Evolutionary conservation across 2,797 vertebrate genomes (phyloP), one percentile per base, ranked within the genome.

Genomic region (Chaenodraco wilsoni): DNA sequence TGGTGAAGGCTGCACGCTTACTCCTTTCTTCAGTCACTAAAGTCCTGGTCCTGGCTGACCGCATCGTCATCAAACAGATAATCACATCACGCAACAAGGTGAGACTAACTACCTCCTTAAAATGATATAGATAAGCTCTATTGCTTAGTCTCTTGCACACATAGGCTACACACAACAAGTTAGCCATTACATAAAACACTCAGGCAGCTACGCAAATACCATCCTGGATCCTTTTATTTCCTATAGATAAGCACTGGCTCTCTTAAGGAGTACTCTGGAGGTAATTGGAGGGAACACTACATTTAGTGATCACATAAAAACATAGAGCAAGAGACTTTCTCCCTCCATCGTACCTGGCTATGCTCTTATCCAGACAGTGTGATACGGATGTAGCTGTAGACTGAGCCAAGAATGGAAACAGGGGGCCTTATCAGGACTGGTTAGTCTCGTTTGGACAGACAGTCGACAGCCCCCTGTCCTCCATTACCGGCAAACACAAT

Each of bases 41-140:
- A 90, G 98, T 99, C 73, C 91, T 99, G 86, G 95, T 99, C 69
- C 89, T 99, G 76, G 98, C 98, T 17, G 98, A 99, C 89, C 96
- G 95, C 85, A 97, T 99, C 51, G 97, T 99, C 87, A 97, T 99
- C 92, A 99, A 99, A 84, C 98, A 99, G 92, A 99, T 99, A 89
- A 96, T 98, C 92, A 93, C 94, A 66, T 99, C 98, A 13, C 96
- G 97, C 88, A 99, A 97, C 93, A 99, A 99, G 96, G 98, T 99
- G 94, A 84, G 89, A 46, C 3, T 50, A 15, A 75, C 31, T 21
- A 9, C 56, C 41, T 6, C 11, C 23, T 55, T 54, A 46, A 15
- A 57, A 31, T 23, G n/a, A 52, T 13, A 27, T 17, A 5, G 8
- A 68, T 41, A 45, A 33, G 3, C 37, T 57, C 15, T 64, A 31